phyloP scores from a whole-genome alignment of 2,113 vertebrate species.

The Myotis brandtii region DNA sequence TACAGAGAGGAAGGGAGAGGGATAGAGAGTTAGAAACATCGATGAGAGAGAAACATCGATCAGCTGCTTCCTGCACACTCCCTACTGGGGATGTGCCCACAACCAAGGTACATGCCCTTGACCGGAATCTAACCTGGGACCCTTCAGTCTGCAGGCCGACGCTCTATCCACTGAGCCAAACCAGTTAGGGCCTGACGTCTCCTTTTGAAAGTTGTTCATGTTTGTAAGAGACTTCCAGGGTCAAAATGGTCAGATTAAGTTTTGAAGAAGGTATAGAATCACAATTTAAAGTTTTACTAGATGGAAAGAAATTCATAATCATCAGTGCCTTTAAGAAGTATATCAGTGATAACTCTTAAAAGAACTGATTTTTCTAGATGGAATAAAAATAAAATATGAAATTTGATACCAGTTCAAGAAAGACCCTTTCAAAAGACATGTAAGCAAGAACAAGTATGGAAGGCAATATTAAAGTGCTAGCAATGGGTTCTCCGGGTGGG shows the following conservation, averaged over 20 bases:
- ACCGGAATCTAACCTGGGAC: too few relatives aligned
- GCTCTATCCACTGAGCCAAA: too few relatives aligned
- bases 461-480: not conserved
- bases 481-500: not conserved
- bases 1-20: too few relatives aligned
- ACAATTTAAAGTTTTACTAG: not conserved
- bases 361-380: not conserved
- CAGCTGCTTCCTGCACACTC: too few relatives aligned
- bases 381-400: not conserved
- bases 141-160: too few relatives aligned
- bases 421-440: not conserved
- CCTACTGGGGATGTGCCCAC: too few relatives aligned
- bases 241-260: not conserved
- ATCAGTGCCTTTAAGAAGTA: not conserved
- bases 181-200: not conserved
- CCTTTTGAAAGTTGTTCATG: constrained; percentile 1
- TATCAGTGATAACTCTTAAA: not conserved
- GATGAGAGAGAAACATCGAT: too few relatives aligned
- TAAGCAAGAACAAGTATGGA: not conserved
- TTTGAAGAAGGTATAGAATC: not conserved
- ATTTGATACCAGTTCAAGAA: constrained; percentile 8
- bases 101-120: too few relatives aligned
- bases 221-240: not conserved
- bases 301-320: not conserved
- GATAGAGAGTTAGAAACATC: too few relatives aligned